Base-by-base conservation (phyloP, 2,797 vertebrate genomes). In the Spinibarbus caldwelli region DNA sequence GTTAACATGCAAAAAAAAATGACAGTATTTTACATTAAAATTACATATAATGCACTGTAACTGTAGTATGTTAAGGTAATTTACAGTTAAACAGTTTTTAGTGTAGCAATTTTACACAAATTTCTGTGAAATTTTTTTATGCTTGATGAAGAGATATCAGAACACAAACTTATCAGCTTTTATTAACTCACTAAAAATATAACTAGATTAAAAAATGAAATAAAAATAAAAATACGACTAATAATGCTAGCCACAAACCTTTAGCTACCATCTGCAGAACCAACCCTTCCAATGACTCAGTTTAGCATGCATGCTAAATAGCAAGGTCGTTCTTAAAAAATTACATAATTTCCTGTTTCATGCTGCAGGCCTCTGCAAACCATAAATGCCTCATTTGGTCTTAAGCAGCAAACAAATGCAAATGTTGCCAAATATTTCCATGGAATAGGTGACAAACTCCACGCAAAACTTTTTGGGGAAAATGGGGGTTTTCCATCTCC, bases 401-500 rank as follows among this genome's bases (percentile, higher is more conserved):
- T 17, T 77, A 21, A 78, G 64, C 10, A 14, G 57, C 31, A 49
- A 75, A 62, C 70, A 34, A 38, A 76, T 66, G 43, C 23, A 52
- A 36, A 36, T 47, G 45, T 36, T 62, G 21, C 52, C 38, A 73
- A 73, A 66, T 6, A 26, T 36, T 38, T 52, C 23, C 23, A 29
- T 0, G 15, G 11, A 66, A 76, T 15, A 76, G 82, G 31, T 76
- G 57, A 76, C 29, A 36, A 80, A 64, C 41, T 15, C 2, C 23
- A 76, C 14, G 12, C 8, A 29, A 1, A 26, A 23, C 3, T 52
- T 34, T 59, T 45, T 26, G 52, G 15, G 5, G n/a, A 45, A 45
- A 52, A 11, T 8, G 72, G 72, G 82, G 83, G 36, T 19, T 78
- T 84, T 68, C 64, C 47, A 45, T 59, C 26, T 31, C 17, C 21